A percentile compares a stretch with the other conserved stretches of the same genome.
phyloP scores from a whole-genome alignment of 2,888 invertebrate species.

The Blera fallax region DNA sequence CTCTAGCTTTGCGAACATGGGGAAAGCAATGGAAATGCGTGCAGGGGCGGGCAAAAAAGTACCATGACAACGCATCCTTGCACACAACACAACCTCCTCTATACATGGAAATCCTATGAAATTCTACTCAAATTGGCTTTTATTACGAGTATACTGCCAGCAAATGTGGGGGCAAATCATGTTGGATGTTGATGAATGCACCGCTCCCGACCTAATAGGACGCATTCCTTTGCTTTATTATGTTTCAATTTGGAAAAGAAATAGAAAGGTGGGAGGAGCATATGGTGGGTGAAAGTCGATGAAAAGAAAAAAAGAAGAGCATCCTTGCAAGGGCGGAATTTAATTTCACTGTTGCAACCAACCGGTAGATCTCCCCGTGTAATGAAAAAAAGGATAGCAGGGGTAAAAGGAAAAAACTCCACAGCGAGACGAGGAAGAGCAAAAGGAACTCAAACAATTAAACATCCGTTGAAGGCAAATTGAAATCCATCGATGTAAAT shows the following conservation, averaged over 20 bases:
- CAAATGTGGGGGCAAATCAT: neutral
- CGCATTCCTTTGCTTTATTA: conserved; percentile 61
- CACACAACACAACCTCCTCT: conserved; percentile 30
- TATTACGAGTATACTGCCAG: conserved; percentile 47
- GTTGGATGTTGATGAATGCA: conserved; percentile 67
- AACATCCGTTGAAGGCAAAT: conserved; percentile 65
- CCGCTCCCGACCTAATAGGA: conserved; percentile 24
- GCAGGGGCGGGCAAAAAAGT: neutral
- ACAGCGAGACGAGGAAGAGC: neutral
- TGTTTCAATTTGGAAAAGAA: conserved; percentile 53
- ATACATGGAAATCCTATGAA: conserved; percentile 14
- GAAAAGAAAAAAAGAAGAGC: neutral
- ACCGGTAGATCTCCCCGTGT: neutral
- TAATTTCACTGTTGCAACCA: conserved; percentile 48
- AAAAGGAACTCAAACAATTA: conserved; percentile 62
- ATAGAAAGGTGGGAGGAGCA: neutral
- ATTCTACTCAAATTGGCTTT: conserved; percentile 62
- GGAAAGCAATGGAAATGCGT: conserved; percentile 38
- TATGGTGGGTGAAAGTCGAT: neutral
- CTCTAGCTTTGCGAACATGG: neutral
- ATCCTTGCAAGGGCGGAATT: conserved; percentile 51
- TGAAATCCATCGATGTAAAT: conserved; percentile 69
- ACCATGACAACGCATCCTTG: conserved; percentile 66
- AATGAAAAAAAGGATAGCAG: neutral
- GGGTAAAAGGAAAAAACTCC: neutral